Conservation (phyloP, 2,888 invertebrate genomes). For the Lasioglossum marginatum region DNA sequence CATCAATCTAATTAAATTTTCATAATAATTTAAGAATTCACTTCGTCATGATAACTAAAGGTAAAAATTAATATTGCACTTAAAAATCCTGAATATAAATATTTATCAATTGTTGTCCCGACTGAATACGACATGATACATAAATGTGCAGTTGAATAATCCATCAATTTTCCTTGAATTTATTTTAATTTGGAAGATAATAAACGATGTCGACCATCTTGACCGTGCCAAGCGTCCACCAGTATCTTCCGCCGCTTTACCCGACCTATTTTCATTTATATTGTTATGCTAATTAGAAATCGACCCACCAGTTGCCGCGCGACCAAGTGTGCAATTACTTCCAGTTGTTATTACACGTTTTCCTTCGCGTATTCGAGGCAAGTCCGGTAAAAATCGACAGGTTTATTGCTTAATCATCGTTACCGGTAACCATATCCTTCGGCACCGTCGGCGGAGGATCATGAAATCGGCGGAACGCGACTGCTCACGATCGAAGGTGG, state of each 20-base stretch:
- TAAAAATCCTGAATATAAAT: neutral
- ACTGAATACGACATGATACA: neutral
- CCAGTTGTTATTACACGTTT: neutral
- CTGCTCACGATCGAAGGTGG: conserved; percentile 38
- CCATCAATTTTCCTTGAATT: neutral
- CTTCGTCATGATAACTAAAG: neutral
- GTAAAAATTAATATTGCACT: neutral
- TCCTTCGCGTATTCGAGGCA: neutral
- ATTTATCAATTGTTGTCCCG: neutral
- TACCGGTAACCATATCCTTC: neutral
- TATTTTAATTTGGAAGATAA: neutral
- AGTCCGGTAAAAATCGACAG: neutral
- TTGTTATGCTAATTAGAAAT: conserved; percentile 6
- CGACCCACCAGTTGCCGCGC: neutral
- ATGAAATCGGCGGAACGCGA: conserved; percentile 22
- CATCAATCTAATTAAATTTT: too few species aligned
- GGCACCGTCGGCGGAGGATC: neutral
- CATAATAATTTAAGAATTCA: too few species aligned
- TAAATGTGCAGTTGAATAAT: neutral
- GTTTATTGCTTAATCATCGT: neutral
- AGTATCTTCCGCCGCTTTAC: neutral
- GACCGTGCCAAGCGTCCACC: neutral
- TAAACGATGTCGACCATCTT: neutral
- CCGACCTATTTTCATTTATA: neutral
- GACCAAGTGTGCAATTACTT: neutral